Evolutionary conservation across 2,797 vertebrate genomes (phyloP).

Genomic region (Pachyuromys duprasi): DNA sequence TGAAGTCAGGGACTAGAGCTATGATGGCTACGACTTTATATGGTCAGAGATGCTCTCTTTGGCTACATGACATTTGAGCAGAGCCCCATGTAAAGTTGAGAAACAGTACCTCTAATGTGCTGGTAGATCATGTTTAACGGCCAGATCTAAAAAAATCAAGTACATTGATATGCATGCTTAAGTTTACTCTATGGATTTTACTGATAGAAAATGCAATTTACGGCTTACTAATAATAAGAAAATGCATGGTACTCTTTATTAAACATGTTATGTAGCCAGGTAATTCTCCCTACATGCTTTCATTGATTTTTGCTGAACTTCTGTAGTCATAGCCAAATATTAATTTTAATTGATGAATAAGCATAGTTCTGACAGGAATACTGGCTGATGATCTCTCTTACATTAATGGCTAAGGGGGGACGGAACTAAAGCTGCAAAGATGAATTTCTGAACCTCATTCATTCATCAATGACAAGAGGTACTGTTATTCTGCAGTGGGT

Average conservation of each 20-base stretch:
- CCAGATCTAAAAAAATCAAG: not conserved
- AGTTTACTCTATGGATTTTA: not conserved
- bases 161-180: not conserved
- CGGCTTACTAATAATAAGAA: not conserved
- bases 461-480: not conserved
- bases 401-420: constrained; percentile 7
- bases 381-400: not conserved
- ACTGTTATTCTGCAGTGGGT: not conserved
- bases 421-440: not conserved
- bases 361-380: not conserved
- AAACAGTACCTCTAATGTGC: not conserved
- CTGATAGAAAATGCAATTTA: not conserved
- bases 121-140: not conserved
- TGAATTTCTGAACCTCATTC: constrained; percentile 3
- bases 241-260: not conserved
- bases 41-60: not conserved
- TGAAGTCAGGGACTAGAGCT: not conserved
- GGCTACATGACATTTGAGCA: not conserved
- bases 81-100: not conserved
- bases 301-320: constrained; percentile 30
- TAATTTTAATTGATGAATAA: constrained; percentile 26
- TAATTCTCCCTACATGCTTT: constrained; percentile 10
- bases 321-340: not conserved
- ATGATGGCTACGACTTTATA: not conserved
- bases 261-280: not conserved